Evolutionary conservation across 2,888 invertebrate species (phyloP).

Genomic region (Leucoma salicis): DNA sequence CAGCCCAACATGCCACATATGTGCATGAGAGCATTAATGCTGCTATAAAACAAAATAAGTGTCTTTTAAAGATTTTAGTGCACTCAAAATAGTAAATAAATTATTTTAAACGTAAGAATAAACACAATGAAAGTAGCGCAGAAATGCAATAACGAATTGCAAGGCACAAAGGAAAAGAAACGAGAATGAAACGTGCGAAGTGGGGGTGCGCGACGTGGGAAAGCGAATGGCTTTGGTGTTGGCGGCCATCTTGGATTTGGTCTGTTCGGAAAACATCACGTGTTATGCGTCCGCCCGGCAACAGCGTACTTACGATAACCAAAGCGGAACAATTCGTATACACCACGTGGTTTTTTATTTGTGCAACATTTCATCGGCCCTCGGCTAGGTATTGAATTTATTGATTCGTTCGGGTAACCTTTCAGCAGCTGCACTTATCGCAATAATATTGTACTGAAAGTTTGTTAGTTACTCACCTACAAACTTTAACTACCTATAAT

Average conservation of each 20-base stretch:
- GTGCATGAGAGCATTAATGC: no score
- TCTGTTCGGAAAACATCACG: slow-evolving; percentile 71
- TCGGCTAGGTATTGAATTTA: slow-evolving; percentile 44
- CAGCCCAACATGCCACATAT: slow-evolving; percentile 46
- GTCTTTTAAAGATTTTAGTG: background rate
- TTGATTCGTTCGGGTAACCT: slow-evolving; percentile 49
- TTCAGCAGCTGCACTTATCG: slow-evolving; percentile 25
- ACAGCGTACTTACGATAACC: slow-evolving; percentile 69
- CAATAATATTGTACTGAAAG: slow-evolving; percentile 8
- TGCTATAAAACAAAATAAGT: no score
- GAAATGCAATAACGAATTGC: slow-evolving; percentile 59
- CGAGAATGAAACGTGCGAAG: slow-evolving; percentile 63
- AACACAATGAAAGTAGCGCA: slow-evolving; percentile 38
- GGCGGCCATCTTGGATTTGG: slow-evolving; percentile 74
- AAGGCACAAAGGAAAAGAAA: slow-evolving; percentile 65
- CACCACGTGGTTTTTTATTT: slow-evolving; percentile 76
- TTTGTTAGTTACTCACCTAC: slow-evolving; percentile 1
- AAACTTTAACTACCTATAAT: no score
- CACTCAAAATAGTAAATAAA: slow-evolving; percentile 14
- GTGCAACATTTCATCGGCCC: slow-evolving; percentile 60
- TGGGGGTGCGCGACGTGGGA: slow-evolving; percentile 73
- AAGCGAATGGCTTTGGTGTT: slow-evolving; percentile 67
- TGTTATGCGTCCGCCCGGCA: slow-evolving; percentile 75
- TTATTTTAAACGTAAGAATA: slow-evolving; percentile 31
- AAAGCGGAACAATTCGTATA: slow-evolving; percentile 72